Evolutionary conservation across 2,113 vertebrate species (phyloP), one percentile per base, ranked within the genome.

Genomic region (Protomyctophum bolini): DNA sequence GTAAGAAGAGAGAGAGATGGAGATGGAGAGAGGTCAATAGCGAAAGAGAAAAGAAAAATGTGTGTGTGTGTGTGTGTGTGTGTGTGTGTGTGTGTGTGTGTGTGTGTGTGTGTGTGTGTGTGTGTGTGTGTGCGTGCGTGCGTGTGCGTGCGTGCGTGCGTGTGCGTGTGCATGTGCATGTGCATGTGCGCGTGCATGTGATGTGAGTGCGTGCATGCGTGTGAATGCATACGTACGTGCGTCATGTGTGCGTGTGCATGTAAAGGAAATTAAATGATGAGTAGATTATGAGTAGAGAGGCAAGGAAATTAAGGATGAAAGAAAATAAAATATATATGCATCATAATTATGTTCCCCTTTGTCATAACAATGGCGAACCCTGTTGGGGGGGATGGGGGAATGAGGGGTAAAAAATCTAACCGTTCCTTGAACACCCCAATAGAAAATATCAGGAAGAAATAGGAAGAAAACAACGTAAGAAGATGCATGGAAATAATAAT

Each of bases 401-500:
- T 41, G 6, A 58, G 51, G 8, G 6, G 29, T 7, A n/a, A 45
- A 66, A 55, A 62, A 51, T 65, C 6, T 28, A 10, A 21, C 33
- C 21, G 11, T 3, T 8, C 50, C 29, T 12, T 11, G 50, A 66
- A 66, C 45, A 58, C 2, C 60, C 21, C 9, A 21, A 21, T 21
- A 29, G 14, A 58, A 21, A 14, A 21, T 6, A 3, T 3, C 11
- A 58, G 66, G 64, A 77, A 86, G 5, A 41, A 41, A 41, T 21
- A 41, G 33, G 1, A n/a, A n/a, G n/a, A n/a, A 41, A 41, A 41
- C 33, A 41, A 82, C 63, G 63, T 80, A 55, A 64, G 51, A 60
- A 68, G 58, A 75, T 21, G 54, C 4, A 4, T 51, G 9, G 45
- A 63, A 75, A 77, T 74, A 80, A 73, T 84, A 83, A 80, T 84